Evolutionary conservation across 2,888 invertebrate genomes (phyloP), one percentile per base, ranked within the genome.

Genomic region (Pycnomerus fuliginosus): DNA sequence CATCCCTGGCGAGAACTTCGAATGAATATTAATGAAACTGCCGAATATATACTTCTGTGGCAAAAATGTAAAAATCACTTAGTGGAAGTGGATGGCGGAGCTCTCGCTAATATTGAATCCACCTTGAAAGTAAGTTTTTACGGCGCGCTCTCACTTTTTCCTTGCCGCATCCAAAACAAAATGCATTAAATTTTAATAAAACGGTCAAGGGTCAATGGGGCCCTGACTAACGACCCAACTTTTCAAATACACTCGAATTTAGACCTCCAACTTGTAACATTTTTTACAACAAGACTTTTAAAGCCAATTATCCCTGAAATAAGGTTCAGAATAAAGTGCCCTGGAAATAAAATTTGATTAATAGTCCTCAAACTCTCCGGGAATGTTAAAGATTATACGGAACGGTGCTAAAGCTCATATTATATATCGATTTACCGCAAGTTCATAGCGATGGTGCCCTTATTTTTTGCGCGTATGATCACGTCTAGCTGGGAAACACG

Each of bases 111-210:
- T 36, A 36, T 36, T 38, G 14, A 30, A 38, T 46, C 37, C 28
- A 46, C 41, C 41, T 41, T 35, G 35, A 45, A 40, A 48, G 39
- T 47, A 40, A 51, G 48, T 48, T 51, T 48, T 48, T 48, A 40
- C 36, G 30, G n/a, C 8, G 23, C 24, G 13, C 16, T 33, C 32
- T 23, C n/a, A n/a, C 23, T 35, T 14, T 13, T 24, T 24, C 13
- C 33, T 23, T 45, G 24, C 45, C 45, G 31, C 40, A 45, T 47
- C 38, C 42, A 47, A 42, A 47, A 46, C 45, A 22, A 45, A 34
- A 24, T 27, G 45, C 48, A 48, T 51, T 51, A 51, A 48, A 48
- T 45, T 51, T 51, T 51, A 48, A 51, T 48, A 48, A 36, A 44
- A 39, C 43, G 32, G 37, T 40, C 46, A 40, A 45, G 45, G 31